These are phyloP conservation scores for Pedetes capensis DNA, from an alignment of 2,113 vertebrate genomes.

Conservation along the genomic window DNA sequence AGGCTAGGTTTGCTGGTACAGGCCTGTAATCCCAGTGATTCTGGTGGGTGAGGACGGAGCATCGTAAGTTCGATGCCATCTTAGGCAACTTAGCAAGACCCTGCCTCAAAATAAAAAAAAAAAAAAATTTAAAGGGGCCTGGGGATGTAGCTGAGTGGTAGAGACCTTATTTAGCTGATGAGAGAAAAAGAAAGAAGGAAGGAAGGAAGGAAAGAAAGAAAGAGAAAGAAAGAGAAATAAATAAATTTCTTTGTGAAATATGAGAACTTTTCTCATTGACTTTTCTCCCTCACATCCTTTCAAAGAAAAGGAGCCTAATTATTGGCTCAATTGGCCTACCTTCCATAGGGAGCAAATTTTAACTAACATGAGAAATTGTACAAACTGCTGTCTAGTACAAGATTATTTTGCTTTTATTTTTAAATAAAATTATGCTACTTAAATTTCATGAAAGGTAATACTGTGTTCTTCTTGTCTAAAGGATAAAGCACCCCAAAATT, in stretches of 20 bases:
- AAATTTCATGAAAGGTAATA: slow-evolving; percentile 21
- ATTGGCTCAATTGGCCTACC: neutral
- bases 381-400: neutral
- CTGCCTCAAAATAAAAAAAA: too few species aligned
- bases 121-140: neutral
- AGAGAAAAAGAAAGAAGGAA: too few species aligned
- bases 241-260: neutral
- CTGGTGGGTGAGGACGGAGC: neutral
- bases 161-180: neutral
- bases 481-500: neutral
- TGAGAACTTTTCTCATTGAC: neutral
- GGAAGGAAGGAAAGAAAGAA: too few species aligned
- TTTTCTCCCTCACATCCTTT: neutral
- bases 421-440: neutral
- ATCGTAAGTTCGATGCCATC: neutral
- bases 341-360: neutral
- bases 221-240: too few species aligned
- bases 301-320: neutral
- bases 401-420: neutral
- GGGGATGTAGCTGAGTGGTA: neutral
- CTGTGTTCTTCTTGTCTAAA: neutral
- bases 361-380: slow-evolving; percentile 33
- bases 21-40: neutral
- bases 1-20: neutral
- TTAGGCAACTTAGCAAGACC: neutral